Conservation (phyloP, 1,140 invertebrate species). For the Drosophila fuyamai region DNA sequence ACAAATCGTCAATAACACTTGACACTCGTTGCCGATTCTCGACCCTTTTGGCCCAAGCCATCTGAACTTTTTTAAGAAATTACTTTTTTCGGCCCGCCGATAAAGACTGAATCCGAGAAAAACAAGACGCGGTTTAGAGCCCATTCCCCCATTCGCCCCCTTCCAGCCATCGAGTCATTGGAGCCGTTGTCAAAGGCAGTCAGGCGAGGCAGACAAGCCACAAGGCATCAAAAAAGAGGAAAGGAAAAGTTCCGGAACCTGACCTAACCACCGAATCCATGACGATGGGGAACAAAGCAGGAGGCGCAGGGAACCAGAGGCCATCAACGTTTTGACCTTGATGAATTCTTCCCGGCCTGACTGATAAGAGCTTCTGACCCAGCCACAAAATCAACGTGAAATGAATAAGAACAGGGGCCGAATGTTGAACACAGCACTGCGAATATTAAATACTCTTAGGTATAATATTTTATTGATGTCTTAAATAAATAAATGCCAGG, state of each 20-base stretch:
- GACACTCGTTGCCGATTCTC: slow-evolving; percentile 62
- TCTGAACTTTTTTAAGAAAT: slow-evolving; percentile 73
- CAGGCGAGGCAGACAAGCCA: slow-evolving; percentile 43
- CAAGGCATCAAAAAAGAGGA: slow-evolving; percentile 14
- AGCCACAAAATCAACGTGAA: slow-evolving; percentile 57
- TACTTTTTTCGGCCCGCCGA: slow-evolving; percentile 62
- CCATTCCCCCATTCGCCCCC: not conserved
- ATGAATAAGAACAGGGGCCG: slow-evolving; percentile 37
- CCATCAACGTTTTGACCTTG: slow-evolving; percentile 74
- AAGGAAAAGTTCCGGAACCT: slow-evolving; percentile 50
- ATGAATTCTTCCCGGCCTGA: slow-evolving; percentile 44
- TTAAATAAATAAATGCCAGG: not conserved
- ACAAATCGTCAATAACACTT: slow-evolving; percentile 83
- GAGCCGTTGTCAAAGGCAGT: slow-evolving; percentile 56
- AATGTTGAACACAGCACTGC: slow-evolving; percentile 3
- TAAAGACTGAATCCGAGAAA: slow-evolving; percentile 48
- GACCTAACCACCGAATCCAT: slow-evolving; percentile 47
- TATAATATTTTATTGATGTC: not conserved
- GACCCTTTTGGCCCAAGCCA: slow-evolving; percentile 42
- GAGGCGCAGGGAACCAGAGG: slow-evolving; percentile 19
- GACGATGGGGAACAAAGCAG: slow-evolving; percentile 6
- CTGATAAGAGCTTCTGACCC: slow-evolving; percentile 48
- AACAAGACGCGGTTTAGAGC: slow-evolving; percentile 21
- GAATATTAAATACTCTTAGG: slow-evolving; percentile 23
- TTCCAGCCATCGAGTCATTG: slow-evolving; percentile 41